Evolutionary conservation across 2,888 invertebrate species (phyloP).

Genomic region (Ceriagrion tenellum): DNA sequence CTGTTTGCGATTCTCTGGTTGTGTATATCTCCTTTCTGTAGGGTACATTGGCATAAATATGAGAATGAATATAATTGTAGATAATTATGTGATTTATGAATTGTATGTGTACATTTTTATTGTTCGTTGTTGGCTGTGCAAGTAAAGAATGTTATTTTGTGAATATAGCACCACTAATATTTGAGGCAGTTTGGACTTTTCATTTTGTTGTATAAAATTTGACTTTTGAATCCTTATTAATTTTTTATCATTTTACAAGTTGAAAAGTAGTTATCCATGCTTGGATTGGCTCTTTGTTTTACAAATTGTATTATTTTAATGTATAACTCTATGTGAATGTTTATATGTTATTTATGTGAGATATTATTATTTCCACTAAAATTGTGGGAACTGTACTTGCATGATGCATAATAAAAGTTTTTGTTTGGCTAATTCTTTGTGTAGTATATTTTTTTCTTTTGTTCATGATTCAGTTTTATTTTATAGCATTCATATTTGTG

Average conservation of each 20-base stretch:
- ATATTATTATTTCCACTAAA: conserved; percentile 23
- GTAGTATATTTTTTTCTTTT: conserved; percentile 9
- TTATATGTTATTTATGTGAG: conserved; percentile 44
- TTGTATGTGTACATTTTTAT: background rate
- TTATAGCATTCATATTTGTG: background rate
- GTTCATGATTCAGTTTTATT: background rate
- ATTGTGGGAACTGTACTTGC: conserved; percentile 48
- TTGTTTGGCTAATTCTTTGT: conserved; percentile 59
- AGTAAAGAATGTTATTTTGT: conserved; percentile 52
- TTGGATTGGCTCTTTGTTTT: background rate
- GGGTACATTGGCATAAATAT: too few species aligned
- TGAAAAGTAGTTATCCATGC: background rate
- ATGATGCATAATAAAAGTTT: conserved; percentile 59
- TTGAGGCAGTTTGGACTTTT: background rate
- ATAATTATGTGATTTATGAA: too few species aligned
- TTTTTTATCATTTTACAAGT: conserved; percentile 26
- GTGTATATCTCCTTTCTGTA: too few species aligned
- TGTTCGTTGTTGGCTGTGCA: conserved; percentile 57
- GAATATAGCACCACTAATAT: conserved; percentile 41
- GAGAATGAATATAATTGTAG: too few species aligned
- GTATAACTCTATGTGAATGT: background rate
- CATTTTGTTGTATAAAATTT: background rate
- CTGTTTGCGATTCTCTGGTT: too few species aligned
- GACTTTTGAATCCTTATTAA: background rate
- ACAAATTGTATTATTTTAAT: background rate